These are phyloP conservation scores for Medauroidea extradentata DNA, from an alignment of 1,140 invertebrate genomes.

Conservation along the genomic window DNA sequence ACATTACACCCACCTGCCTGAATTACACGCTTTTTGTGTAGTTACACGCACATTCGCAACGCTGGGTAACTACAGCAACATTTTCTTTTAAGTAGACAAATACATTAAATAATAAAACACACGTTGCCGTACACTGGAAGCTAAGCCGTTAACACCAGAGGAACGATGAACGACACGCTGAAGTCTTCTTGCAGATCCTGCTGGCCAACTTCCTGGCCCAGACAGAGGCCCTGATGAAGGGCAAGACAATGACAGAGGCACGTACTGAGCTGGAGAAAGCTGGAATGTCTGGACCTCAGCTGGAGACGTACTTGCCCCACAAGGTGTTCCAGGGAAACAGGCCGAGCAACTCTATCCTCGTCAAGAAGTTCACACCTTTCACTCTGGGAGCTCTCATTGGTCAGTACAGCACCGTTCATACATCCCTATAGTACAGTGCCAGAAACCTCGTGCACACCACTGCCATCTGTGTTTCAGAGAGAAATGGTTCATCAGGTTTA, in stretches of 20 bases:
- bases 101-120: too few relatives aligned
- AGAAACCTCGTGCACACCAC: background rate
- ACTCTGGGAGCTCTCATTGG: slow-evolving; percentile 93
- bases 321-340: slow-evolving; percentile 97
- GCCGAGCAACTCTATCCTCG: slow-evolving; percentile 96
- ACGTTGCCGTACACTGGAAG: too few relatives aligned
- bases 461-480: too few relatives aligned
- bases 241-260: slow-evolving; percentile 76
- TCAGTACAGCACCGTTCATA: slow-evolving; percentile 57
- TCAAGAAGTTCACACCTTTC: slow-evolving; percentile 93
- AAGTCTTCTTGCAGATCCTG: slow-evolving; percentile 70
- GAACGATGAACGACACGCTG: too few relatives aligned
- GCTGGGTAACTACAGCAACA: too few relatives aligned
- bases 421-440: too few relatives aligned
- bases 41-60: too few relatives aligned
- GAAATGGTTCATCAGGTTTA: too few relatives aligned
- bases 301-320: slow-evolving; percentile 84
- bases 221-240: slow-evolving; percentile 95
- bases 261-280: slow-evolving; percentile 67
- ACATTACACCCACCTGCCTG: too few relatives aligned
- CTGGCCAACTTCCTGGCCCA: slow-evolving; percentile 98
- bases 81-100: too few relatives aligned
- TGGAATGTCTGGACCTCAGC: slow-evolving; percentile 63
- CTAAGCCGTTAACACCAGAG: too few relatives aligned
- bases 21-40: too few relatives aligned